Conservation (phyloP, 2,888 invertebrate genomes). For the Podabrus alpinus region DNA sequence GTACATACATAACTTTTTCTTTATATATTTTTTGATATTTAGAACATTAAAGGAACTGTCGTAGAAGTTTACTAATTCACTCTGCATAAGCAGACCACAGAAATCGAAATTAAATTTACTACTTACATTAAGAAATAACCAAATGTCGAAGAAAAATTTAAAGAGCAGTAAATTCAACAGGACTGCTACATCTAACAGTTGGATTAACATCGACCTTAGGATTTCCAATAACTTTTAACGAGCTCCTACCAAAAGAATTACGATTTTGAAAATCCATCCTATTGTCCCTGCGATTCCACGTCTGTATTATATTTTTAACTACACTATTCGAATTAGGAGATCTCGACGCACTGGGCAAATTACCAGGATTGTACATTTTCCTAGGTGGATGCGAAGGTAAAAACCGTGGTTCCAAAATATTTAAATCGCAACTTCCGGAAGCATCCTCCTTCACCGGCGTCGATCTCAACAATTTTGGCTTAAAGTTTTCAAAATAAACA, state of each 20-base stretch:
- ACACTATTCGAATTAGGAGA: constrained; percentile 36
- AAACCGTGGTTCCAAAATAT: neutral
- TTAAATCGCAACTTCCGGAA: neutral
- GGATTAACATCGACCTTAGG: constrained; percentile 39
- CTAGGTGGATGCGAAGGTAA: neutral
- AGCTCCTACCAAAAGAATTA: constrained; percentile 48
- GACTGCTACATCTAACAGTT: constrained; percentile 34
- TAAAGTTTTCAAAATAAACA: constrained; percentile 6
- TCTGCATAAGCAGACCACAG: neutral
- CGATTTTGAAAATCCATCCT: constrained; percentile 43
- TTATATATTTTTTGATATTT: neutral
- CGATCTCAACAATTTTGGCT: constrained; percentile 5
- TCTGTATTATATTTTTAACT: constrained; percentile 53
- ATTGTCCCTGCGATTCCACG: constrained; percentile 49
- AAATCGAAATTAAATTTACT: neutral
- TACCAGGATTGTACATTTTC: neutral
- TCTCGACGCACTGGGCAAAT: neutral
- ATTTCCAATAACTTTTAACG: constrained; percentile 47
- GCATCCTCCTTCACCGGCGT: neutral
- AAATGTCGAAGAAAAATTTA: constrained; percentile 23
- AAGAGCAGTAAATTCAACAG: constrained; percentile 43
- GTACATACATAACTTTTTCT: neutral
- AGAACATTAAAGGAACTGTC: neutral
- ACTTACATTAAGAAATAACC: neutral
- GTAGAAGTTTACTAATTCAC: neutral